A percentile compares a stretch with the other conserved stretches of the same genome.
These are phyloP conservation scores for Perca fluviatilis DNA, from an alignment of 2,113 vertebrate genomes.

Conservation along the genomic window DNA sequence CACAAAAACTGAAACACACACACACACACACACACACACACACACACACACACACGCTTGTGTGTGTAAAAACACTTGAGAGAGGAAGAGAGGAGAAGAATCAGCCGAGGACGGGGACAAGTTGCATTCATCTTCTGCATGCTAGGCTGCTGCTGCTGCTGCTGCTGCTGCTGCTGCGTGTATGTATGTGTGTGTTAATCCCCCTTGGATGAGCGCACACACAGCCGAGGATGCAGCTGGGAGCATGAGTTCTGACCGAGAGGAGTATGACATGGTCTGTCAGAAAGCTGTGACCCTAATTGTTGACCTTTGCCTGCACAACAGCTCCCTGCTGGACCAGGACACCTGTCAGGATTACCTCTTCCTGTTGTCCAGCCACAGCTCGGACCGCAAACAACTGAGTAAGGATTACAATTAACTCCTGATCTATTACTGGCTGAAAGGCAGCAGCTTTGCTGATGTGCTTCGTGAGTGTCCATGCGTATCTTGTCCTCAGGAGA, in stretches of 20 bases:
- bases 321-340: conserved; percentile 81
- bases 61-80: conserved; percentile 48
- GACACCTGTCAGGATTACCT: conserved; percentile 86
- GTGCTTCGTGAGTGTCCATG: not conserved
- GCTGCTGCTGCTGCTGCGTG: conserved; percentile 17
- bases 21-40: not conserved
- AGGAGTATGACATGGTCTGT: conserved; percentile 87
- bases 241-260: conserved; percentile 86
- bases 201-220: conserved; percentile 78
- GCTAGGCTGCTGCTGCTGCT: conserved; percentile 33
- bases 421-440: conserved; percentile 28
- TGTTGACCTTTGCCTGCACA: conserved; percentile 86
- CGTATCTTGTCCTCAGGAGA: not conserved
- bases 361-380: conserved; percentile 78
- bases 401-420: conserved; percentile 71
- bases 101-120: conserved; percentile 69
- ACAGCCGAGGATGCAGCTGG: conserved; percentile 80
- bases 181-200: conserved; percentile 66
- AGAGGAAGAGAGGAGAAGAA: conserved; percentile 63
- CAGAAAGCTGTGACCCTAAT: conserved; percentile 86
- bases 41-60: conserved; percentile 11
- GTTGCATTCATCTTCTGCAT: conserved; percentile 71
- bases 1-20: not conserved
- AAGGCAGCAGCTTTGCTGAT: conserved; percentile 17
- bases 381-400: conserved; percentile 65